Percentiles rank a stretch among this genome's conserved stretches.
These are phyloP conservation scores for Rotaria magnacalcarata DNA, from an alignment of 2,888 invertebrate genomes.

Conservation along the genomic window DNA sequence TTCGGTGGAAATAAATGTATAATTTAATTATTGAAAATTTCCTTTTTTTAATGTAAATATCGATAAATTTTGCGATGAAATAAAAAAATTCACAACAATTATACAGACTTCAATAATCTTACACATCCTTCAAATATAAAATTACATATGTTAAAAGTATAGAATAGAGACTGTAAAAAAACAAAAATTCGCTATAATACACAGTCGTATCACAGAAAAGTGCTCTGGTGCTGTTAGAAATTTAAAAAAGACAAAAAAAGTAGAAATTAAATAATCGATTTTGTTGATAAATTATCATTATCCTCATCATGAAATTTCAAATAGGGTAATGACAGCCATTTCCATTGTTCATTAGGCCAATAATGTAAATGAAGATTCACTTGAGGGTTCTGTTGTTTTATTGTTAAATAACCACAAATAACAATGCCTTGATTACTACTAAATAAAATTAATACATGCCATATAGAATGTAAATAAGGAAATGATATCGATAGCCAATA, in stretches of 20 bases:
- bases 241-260: not conserved
- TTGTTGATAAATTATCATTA: not conserved
- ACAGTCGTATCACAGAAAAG: not conserved
- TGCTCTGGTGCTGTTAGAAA: not conserved
- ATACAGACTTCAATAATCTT: too few relatives aligned
- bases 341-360: constrained; percentile 68
- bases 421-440: constrained; percentile 73
- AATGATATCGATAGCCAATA: constrained; percentile 73
- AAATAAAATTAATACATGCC: constrained; percentile 77
- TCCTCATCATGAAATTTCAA: constrained; percentile 37
- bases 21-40: not conserved
- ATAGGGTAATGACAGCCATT: constrained; percentile 35
- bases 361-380: constrained; percentile 69
- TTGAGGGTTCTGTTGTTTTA: constrained; percentile 69
- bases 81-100: too few relatives aligned
- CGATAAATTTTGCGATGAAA: too few relatives aligned
- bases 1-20: not conserved
- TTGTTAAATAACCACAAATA: constrained; percentile 74
- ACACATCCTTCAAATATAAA: too few relatives aligned
- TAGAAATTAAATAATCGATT: not conserved
- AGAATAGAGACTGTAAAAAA: not conserved
- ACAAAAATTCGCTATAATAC: not conserved
- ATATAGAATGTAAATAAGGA: constrained; percentile 76
- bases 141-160: not conserved
- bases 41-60: too few relatives aligned